Base-by-base conservation (phyloP, 1,140 invertebrate species). In the Plutomurus gul region DNA sequence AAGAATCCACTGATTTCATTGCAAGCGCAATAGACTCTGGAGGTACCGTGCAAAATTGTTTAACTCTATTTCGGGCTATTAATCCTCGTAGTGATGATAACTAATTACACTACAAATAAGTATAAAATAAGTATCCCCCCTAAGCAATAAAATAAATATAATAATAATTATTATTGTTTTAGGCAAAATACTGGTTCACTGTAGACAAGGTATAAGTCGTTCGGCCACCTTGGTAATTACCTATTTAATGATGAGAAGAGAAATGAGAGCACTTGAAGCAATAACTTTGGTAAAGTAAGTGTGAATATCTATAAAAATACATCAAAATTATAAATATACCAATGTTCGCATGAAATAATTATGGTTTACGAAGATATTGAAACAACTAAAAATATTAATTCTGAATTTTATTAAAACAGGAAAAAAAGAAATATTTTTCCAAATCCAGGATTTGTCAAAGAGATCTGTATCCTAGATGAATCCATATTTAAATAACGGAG, bases 1-100 rank as follows among this genome's bases (percentile, higher is more conserved):
- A 79, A 4, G 33, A 75, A 36, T 16, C 73, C 22, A 37, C 6
- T 6, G 27, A 65, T 5, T 79, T 79, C 30, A 79, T 79, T 46
- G 47, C 75, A 18, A 22, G 22, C 1, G 78, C 49, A 37, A 76
- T 88, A 5, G 33, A 75, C n/a, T 72, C 40, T n/a, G n/a, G n/a
- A n/a, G n/a, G n/a, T n/a, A n/a, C n/a, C n/a, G n/a, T n/a, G n/a
- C n/a, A n/a, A n/a, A n/a, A n/a, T n/a, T n/a, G n/a, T n/a, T n/a
- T n/a, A n/a, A n/a, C n/a, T n/a, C n/a, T n/a, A n/a, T n/a, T n/a
- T n/a, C n/a, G n/a, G n/a, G n/a, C n/a, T n/a, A n/a, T n/a, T n/a
- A n/a, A n/a, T n/a, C n/a, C n/a, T n/a, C n/a, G n/a, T n/a, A n/a
- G n/a, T n/a, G n/a, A n/a, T n/a, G n/a, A n/a, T n/a, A n/a, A n/a